A percentile compares a stretch with the other conserved stretches of the same genome.
Evolutionary conservation across 2,888 invertebrate genomes (phyloP).

Genomic region (Machimus rusticus): DNA sequence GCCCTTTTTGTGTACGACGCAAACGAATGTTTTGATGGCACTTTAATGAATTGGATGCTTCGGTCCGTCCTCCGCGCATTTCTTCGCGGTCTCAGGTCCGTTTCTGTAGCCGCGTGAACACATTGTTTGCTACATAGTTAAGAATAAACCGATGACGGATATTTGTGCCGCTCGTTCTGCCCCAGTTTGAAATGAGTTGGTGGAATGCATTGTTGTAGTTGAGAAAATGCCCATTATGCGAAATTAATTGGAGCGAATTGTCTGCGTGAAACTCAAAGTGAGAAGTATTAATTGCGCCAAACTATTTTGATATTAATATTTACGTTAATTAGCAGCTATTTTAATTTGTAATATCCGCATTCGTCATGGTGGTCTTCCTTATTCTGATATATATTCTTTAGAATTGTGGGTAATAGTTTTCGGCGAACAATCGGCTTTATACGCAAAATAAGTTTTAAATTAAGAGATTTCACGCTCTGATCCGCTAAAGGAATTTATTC

Average conservation of each 20-base stretch:
- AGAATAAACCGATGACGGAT: slow-evolving; percentile 26
- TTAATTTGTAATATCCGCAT: background rate
- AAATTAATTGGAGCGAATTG: slow-evolving; percentile 33
- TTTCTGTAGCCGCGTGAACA: slow-evolving; percentile 3
- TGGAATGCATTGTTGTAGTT: slow-evolving; percentile 27
- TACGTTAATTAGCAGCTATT: background rate
- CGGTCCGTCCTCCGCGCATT: background rate
- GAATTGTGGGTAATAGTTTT: background rate
- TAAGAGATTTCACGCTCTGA: background rate
- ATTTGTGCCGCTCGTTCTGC: slow-evolving; percentile 12
- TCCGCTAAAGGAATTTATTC: background rate
- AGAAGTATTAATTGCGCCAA: slow-evolving; percentile 19
- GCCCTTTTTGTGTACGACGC: background rate
- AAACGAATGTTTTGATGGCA: slow-evolving; percentile 10
- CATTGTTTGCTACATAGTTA: slow-evolving; percentile 7
- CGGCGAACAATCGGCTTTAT: background rate
- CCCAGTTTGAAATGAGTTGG: slow-evolving; percentile 3
- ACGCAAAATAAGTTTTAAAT: background rate
- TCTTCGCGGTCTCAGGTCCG: background rate
- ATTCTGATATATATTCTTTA: background rate
- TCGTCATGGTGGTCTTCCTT: background rate
- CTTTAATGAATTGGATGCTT: slow-evolving; percentile 12
- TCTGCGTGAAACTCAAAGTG: background rate
- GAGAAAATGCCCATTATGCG: slow-evolving; percentile 10
- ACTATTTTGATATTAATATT: slow-evolving; percentile 8